phyloP scores from a whole-genome alignment of 2,797 vertebrate genomes.

The Oryzias dopingdopingensis region DNA sequence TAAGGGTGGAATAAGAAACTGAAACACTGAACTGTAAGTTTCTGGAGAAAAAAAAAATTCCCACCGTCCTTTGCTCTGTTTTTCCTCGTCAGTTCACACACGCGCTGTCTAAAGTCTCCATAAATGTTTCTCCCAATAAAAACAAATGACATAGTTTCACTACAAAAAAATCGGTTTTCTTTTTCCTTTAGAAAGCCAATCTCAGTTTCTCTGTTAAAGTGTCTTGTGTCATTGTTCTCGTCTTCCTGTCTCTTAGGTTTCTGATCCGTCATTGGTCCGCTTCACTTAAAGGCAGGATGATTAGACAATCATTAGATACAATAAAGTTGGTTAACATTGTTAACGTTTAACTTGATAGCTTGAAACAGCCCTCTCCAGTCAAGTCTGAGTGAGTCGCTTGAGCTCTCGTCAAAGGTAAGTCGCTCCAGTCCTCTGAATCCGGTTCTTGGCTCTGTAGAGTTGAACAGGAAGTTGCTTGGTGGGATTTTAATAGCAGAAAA shows the following conservation, averaged over 20 bases:
- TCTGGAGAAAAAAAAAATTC: constrained; percentile 1
- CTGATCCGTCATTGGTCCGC: constrained; percentile 52
- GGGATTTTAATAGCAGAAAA: neutral
- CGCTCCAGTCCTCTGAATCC: constrained; percentile 11
- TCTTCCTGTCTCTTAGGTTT: constrained; percentile 40
- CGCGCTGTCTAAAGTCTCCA: neutral
- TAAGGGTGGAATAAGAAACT: constrained; percentile 35
- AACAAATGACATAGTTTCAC: neutral
- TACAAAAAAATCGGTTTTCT: neutral
- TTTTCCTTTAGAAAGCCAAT: too few species aligned
- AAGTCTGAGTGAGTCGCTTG: constrained; percentile 47
- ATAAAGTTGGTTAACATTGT: constrained; percentile 85
- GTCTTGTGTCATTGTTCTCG: constrained; percentile 19
- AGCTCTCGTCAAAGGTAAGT: constrained; percentile 70
- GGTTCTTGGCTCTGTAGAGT: constrained; percentile 12
- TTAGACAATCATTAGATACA: constrained; percentile 86
- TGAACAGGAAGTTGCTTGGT: constrained; percentile 12
- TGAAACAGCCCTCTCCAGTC: constrained; percentile 44
- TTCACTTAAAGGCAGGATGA: constrained; percentile 54
- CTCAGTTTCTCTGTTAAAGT: constrained; percentile 13
- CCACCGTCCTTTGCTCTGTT: neutral
- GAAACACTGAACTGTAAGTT: constrained; percentile 2
- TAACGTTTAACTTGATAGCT: constrained; percentile 80
- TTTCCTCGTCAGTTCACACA: neutral
- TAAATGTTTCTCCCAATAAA: constrained; percentile 2